Evolutionary conservation across 2,113 vertebrate species (phyloP).

Genomic region (Grantiella picta): DNA sequence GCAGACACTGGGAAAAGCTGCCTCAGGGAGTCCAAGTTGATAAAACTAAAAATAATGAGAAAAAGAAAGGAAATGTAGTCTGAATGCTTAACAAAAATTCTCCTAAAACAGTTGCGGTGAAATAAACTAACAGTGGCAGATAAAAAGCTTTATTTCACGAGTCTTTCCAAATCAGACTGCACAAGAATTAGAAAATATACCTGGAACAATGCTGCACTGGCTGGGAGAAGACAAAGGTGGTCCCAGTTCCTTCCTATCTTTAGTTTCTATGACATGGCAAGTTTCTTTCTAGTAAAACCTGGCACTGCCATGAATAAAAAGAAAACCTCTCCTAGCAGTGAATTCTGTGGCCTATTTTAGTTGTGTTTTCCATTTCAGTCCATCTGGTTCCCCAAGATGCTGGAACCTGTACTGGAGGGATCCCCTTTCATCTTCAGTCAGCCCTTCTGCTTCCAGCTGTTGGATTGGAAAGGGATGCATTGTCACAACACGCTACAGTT

Average conservation of each 20-base stretch:
- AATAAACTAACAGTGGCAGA: neutral
- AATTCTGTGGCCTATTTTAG: neutral
- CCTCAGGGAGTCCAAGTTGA: neutral
- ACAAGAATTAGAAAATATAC: neutral
- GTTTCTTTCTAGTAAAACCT: neutral
- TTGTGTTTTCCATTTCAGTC: neutral
- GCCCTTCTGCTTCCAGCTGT: slow-evolving; percentile 14
- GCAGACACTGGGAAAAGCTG: neutral
- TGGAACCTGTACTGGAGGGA: slow-evolving; percentile 11
- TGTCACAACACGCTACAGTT: neutral
- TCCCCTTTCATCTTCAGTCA: slow-evolving; percentile 21
- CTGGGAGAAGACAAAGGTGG: neutral
- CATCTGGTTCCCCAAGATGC: slow-evolving; percentile 9
- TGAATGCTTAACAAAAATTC: neutral
- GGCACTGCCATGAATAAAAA: neutral
- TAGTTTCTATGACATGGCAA: neutral
- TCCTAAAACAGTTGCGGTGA: rapidly evolving
- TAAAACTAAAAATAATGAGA: neutral
- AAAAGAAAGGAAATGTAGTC: neutral
- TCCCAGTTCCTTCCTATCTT: neutral
- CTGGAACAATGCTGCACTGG: neutral
- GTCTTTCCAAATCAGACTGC: neutral
- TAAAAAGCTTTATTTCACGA: neutral
- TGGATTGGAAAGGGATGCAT: neutral
- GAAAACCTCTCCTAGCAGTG: neutral